phyloP scores from a whole-genome alignment of 2,888 invertebrate species.

The Leucophenga montana region DNA sequence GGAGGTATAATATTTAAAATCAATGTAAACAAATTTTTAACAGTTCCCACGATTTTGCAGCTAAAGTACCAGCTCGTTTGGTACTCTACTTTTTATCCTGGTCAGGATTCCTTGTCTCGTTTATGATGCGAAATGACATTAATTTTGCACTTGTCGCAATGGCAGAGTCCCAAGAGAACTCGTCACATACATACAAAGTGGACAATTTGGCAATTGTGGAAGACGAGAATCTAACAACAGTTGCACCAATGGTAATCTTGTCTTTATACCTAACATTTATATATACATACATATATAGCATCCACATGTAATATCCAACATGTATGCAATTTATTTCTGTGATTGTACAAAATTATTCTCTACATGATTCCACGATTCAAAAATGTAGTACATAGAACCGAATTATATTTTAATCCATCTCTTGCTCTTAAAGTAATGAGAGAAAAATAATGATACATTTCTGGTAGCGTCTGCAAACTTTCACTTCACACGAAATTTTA shows the following conservation, averaged over 20 bases:
- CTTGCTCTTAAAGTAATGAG: too few relatives aligned
- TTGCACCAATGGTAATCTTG: too few relatives aligned
- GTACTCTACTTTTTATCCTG: conserved; percentile 82
- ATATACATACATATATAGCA: not conserved
- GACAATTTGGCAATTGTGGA: conserved; percentile 42
- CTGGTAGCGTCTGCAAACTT: too few relatives aligned
- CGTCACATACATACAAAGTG: conserved; percentile 44
- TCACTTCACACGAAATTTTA: too few relatives aligned
- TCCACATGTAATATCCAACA: not conserved
- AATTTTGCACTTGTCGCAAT: conserved; percentile 82
- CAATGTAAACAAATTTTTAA: not conserved
- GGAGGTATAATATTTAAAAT: not conserved
- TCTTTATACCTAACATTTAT: not conserved
- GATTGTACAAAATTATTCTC: too few relatives aligned
- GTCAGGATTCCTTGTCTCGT: conserved; percentile 82
- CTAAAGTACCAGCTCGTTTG: conserved; percentile 79
- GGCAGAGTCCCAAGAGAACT: conserved; percentile 69
- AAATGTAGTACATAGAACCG: too few relatives aligned
- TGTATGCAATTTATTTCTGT: not conserved
- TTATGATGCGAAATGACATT: conserved; percentile 85
- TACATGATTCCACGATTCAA: too few relatives aligned
- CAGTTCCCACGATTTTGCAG: conserved; percentile 60
- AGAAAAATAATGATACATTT: too few relatives aligned
- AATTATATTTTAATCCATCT: too few relatives aligned
- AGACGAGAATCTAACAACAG: too few relatives aligned